Base-by-base conservation (phyloP, 64 coral and sea anemone species). In the Pocillopora damicornis region DNA sequence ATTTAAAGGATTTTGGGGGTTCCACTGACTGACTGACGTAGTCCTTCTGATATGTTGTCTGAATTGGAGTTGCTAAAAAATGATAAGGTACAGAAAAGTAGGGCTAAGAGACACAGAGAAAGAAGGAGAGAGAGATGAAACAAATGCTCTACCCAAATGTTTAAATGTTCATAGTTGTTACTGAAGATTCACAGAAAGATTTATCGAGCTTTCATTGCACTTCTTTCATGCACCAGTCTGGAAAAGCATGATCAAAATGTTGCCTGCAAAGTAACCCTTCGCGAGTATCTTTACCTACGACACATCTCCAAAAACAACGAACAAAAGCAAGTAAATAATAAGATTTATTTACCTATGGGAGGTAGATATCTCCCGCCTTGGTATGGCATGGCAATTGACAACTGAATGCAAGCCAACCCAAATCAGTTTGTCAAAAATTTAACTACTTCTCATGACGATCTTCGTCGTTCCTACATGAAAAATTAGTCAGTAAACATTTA, bases 291-390 rank as follows among this genome's bases (percentile, higher is more conserved):
- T 51, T 51, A 51, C 42, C 42, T 51, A 7, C 42, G 42, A 51
- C 42, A 7, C 42, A 2, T 63, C 16, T 15, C 61, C 16, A 15
- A 15, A 15, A 63, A 63, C 13, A 15, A 13, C 1, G 61, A 17
- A 63, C 16, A 17, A 63, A 63, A 63, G 1, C 1, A 25, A 23
- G 25, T 25, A 71, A 71, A 30, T 23, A 71, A 11, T 1, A 23
- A 25, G 22, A 23, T 71, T 79, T 35, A 17, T 60, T 89, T 90
- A 90, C 89, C 89, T 15, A 90, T 82, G 8, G 89, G 89, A 63
- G 89, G 89, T 20, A 90, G 73, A 82, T 90, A 90, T 58, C 89
- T 81, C 20, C 81, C 75, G 72, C 45, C 74, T 58, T 90, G 89
- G 69, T 64, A 90, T 58, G 89, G 89, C 89, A 90, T 90, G 64